Base-by-base conservation (phyloP, 2,113 vertebrate genomes). In the Cyprinodon variegatus region DNA sequence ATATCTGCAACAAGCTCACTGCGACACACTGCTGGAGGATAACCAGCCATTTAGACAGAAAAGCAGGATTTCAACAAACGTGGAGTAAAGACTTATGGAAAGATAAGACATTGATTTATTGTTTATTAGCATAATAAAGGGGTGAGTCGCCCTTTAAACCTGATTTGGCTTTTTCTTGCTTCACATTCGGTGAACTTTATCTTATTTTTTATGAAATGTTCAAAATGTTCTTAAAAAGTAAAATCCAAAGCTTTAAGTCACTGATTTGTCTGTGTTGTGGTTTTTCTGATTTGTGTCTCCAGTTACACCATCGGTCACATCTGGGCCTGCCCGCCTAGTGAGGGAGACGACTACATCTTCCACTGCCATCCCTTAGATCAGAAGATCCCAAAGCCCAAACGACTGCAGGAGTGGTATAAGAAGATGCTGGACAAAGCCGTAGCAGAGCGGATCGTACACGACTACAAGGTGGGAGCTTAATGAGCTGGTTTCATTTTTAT, bases 401-500 rank as follows among this genome's bases (percentile, higher is more conserved):
- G 98, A 67, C 93, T 99, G 67, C 98, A 99, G 86, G 98, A 99
- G 80, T 99, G 98, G 98, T 99, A 99, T 87, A 99, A 97, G 93
- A 99, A 99, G 91, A 99, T 99, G 98, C 92, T 99, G 68, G 98
- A 99, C 90, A 99, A 99, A 90, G 96, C 98, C n/a, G 96, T 97
- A 45, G 93, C 96, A 0, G 98, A 99, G 91, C 95, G 98, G 22
- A 98, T 98, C 4, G 96, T 99, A 60, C 98, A 99, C 0, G 98
- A 99, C 86, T 99, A 97, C 83, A 99, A 99, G 96, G 98, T 99
- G 79, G 3, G 37, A 20, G 12, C 66, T 17, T 4, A 57, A n/a
- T 39, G 1, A 46, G 29, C 9, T 46, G 17, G 11, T 12, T 73
- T 65, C 20, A 22, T 29, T 40, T 65, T 20, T 40, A 1, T 17